Conservation (phyloP, 2,797 vertebrate genomes). For the Pipistrellus nathusii region DNA sequence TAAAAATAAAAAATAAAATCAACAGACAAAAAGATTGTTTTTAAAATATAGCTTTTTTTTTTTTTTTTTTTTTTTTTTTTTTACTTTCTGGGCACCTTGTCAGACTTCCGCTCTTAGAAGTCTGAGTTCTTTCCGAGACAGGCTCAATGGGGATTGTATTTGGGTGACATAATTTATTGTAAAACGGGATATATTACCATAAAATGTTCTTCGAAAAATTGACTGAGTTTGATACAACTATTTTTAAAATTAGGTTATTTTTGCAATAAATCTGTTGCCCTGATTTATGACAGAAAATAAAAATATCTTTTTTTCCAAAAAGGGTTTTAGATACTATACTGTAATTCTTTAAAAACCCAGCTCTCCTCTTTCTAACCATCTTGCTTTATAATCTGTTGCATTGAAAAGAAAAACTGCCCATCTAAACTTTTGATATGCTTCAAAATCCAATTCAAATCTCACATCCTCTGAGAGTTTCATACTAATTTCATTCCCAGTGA, state of each 20-base stretch:
- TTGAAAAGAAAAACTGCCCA: background rate
- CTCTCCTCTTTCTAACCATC: constrained; percentile 5
- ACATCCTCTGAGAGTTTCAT: background rate
- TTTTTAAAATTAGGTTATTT: constrained; percentile 6
- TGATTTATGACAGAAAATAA: background rate
- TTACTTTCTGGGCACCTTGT: background rate
- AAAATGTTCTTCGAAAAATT: background rate
- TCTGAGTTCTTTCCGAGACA: background rate
- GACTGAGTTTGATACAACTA: background rate
- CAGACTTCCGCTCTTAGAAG: background rate
- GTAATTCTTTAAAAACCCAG: background rate
- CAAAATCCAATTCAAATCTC: background rate
- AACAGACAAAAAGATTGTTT: background rate
- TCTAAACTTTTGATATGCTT: background rate
- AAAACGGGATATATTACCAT: background rate
- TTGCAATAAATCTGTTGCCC: background rate
- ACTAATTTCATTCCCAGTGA: background rate
- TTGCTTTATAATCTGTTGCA: background rate
- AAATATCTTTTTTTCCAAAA: background rate
- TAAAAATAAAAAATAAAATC: no score
- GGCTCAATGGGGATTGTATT: background rate
- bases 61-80: background rate
- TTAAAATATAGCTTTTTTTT: background rate
- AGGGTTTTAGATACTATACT: background rate
- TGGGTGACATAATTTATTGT: background rate